Conservation (phyloP, 2,888 invertebrate genomes). For the Spodoptera picta region DNA sequence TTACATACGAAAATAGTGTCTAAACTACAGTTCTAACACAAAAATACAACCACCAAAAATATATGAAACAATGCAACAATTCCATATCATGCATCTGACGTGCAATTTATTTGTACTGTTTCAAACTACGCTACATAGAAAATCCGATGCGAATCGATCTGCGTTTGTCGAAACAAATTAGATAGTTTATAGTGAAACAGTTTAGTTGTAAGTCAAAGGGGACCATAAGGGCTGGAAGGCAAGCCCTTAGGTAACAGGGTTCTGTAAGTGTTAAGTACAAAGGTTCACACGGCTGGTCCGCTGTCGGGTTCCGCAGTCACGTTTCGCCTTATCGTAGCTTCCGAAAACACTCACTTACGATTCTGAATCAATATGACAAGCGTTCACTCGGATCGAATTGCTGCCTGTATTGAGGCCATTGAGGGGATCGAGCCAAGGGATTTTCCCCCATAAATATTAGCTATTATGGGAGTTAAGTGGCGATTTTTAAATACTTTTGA, state of each 20-base stretch:
- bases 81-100: conserved; percentile 52
- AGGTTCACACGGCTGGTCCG: conserved; percentile 75
- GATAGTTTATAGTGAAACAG: conserved; percentile 42
- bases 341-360: conserved; percentile 81
- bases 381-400: conserved; percentile 79
- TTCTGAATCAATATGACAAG: conserved; percentile 82
- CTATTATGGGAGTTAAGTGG: conserved; percentile 23
- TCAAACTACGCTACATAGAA: conserved; percentile 36
- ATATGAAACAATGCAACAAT: conserved; percentile 32
- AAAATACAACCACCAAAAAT: conserved; percentile 2
- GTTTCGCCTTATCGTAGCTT: conserved; percentile 79
- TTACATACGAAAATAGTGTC: too few species aligned
- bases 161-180: conserved; percentile 46
- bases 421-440: conserved; percentile 49
- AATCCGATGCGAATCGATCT: conserved; percentile 38
- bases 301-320: conserved; percentile 71
- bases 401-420: conserved; percentile 66
- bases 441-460: conserved; percentile 39
- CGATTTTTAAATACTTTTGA: conserved; percentile 23
- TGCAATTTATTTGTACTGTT: conserved; percentile 52
- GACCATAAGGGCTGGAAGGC: conserved; percentile 24
- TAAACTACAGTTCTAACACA: background rate
- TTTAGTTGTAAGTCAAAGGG: conserved; percentile 40
- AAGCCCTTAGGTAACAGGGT: conserved; percentile 59
- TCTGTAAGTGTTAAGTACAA: conserved; percentile 65